Base-by-base conservation (phyloP, 1,140 invertebrate species). In the Drosophila novamexicana region DNA sequence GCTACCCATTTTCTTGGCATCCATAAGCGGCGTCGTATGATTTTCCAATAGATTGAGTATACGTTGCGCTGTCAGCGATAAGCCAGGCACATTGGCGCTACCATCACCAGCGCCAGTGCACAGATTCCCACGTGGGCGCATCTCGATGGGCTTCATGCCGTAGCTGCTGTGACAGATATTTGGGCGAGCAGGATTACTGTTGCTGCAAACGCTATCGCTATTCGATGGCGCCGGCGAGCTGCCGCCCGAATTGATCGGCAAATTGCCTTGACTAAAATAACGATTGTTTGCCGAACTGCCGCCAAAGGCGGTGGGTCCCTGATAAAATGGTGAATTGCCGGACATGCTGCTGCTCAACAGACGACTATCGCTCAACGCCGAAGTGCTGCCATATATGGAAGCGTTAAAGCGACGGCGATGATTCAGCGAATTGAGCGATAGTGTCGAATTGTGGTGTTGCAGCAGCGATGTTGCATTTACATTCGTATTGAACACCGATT, bases 221-320 rank as follows among this genome's bases (percentile, higher is more conserved):
- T 59, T 73, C 29, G 63, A 54, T 18, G 44, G 75, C 7, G 76
- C 69, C 29, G 83, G 79, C 3, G 79, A 83, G 8, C 58, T 69
- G 39, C 62, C 42, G 4, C 79, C 72, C 0, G 76, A 82, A 52
- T 85, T 78, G 9, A 71, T 54, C 40, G 61, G 62, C 54, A 77
- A 40, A 74, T 79, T 73, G 47, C 52, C 65, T 18, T 79, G 84
- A 63, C 61, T 76, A 81, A 93, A 93, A 64, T 93, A 93, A 32
- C 83, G 83, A 75, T 94, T 94, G 61, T 95, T 94, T 2, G 95
- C 94, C 44, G 96, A 94, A 40, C 96, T 95, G 49, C 97, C 97
- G 32, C 97, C 97, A 93, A 96, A 98, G 47, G 94, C 95, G 2
- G 96, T 97, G 75, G 94, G 94, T n/a, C 96, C 96, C 74, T 93